Base-by-base conservation (phyloP, 2,113 vertebrate genomes). In the Fregetta grallaria region DNA sequence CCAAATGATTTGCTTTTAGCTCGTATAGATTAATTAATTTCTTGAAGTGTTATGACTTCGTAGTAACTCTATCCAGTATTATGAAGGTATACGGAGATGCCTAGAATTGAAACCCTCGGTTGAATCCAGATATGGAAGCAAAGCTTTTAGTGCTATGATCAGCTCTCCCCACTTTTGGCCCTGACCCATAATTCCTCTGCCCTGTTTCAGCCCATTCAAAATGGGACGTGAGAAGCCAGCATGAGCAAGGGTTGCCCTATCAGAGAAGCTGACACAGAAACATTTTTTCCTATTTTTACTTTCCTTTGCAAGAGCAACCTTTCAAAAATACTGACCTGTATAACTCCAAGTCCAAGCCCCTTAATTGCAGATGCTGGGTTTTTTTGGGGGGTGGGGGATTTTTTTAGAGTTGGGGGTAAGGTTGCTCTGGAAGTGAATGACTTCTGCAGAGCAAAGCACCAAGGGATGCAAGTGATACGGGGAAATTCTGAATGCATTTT, bases 401-500 rank as follows among this genome's bases (percentile, higher is more conserved):
- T 73, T 66, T 89, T 61, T 61, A 3, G 52, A 38, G 22, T 26
- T 73, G 22, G 25, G 26, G 11, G 2, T 63, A 78, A 53, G 29
- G 36, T 61, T 66, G 36, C 7, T 89, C 29, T 88, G 77, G 70
- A 78, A 83, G 36, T 19, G n/a, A 67, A 61, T 63, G 32, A 67
- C 45, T 66, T 70, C 18, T 67, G 38, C 40, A 61, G 38, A 80
- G 20, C 44, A 84, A 79, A 88, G 27, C 36, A 22, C 50, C n/a
- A 55, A 45, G 25, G 47, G 47, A 65, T 68, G n/a, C 29, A 63
- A 90, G 44, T 4, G 63, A 72, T 63, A 84, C 3, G 30, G 78
- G 40, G 78, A 96, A 67, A 79, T 94, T 77, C 81, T 14, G 4
- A 65, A 77, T 79, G 45, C 26, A 86, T 95, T 84, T 97, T 97